Base-by-base conservation (phyloP, 2,797 vertebrate species). In the Pampus argenteus region DNA sequence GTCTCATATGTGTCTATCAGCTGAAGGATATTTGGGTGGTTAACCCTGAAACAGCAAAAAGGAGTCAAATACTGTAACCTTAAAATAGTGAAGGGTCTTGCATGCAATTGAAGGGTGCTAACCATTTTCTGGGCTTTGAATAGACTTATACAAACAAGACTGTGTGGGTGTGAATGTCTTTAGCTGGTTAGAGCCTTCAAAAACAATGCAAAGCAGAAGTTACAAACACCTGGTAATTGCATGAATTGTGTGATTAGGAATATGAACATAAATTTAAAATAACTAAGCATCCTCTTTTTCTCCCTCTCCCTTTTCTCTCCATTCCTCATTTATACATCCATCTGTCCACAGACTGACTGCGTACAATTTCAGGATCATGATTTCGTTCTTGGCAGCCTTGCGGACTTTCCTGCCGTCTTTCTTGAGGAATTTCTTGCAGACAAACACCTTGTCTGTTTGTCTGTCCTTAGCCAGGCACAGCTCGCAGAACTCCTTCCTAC, bases 371-470 rank as follows among this genome's bases (percentile, higher is more conserved):
- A 96, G 92, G 87, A 96, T 96, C 93, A 95, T 94, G 88, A 96
- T 96, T 91, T 96, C 96, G 29, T 96, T 96, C 92, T 96, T 96
- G 81, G 96, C 96, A 58, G 95, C 95, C 90, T 95, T 95, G 82
- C 96, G 93, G 87, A 96, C 95, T 91, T 96, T 96, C 78, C 91
- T 94, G 76, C 96, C 96, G 40, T 96, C 96, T 84, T 96, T 96
- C 92, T 96, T 96, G 85, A 96, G 90, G 89, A 96, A 96, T 90
- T 96, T 96, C 92, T 96, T 96, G 84, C 96, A 96, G 88, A 95
- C 94, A 76, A 94, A 96, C 72, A 96, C 92, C 85, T 96, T 95
- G 81, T 95, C 93, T 59, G 95, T 96, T 85, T 95, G 94, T 77
- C 95, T 91, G 87, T 96, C 95, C 66, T 95, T 95, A 14, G 94